Evolutionary conservation across 2,113 vertebrate species (phyloP).

Genomic region (Prionailurus bengalensis): DNA sequence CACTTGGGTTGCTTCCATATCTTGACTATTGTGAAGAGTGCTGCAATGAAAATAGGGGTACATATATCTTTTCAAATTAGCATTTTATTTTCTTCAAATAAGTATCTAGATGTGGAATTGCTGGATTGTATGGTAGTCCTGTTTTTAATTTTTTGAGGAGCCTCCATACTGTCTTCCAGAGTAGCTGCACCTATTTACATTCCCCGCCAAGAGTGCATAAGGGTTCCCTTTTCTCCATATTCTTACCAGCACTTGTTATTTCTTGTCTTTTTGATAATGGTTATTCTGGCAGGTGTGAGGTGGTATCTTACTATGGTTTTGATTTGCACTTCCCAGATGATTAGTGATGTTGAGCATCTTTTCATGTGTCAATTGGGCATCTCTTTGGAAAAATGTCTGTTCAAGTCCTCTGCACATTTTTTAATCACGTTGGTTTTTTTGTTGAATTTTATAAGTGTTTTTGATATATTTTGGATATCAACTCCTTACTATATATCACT

Average conservation of each 20-base stretch:
- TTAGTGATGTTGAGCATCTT: not conserved
- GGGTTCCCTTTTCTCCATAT: not conserved
- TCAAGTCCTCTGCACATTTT: not conserved
- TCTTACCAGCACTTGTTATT: not conserved
- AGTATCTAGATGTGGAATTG: not conserved
- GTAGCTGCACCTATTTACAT: not conserved
- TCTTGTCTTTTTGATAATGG: not conserved
- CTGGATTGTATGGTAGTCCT: not conserved
- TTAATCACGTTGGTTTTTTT: not conserved
- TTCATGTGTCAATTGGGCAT: not conserved
- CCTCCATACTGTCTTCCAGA: not conserved
- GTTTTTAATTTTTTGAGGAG: not conserved
- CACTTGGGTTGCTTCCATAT: not conserved
- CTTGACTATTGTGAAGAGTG: not conserved
- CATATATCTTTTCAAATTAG: not conserved
- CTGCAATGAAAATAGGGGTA: not conserved
- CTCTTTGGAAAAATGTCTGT: not conserved
- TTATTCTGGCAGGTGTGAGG: not conserved
- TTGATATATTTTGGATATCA: not conserved
- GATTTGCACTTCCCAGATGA: not conserved
- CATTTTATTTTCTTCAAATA: not conserved
- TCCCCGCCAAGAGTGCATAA: not conserved
- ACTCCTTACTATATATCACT: not conserved
- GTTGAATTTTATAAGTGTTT: not conserved
- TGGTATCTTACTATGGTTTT: not conserved